Base-by-base conservation (phyloP, 2,113 vertebrate species). In the Setophaga coronata region DNA sequence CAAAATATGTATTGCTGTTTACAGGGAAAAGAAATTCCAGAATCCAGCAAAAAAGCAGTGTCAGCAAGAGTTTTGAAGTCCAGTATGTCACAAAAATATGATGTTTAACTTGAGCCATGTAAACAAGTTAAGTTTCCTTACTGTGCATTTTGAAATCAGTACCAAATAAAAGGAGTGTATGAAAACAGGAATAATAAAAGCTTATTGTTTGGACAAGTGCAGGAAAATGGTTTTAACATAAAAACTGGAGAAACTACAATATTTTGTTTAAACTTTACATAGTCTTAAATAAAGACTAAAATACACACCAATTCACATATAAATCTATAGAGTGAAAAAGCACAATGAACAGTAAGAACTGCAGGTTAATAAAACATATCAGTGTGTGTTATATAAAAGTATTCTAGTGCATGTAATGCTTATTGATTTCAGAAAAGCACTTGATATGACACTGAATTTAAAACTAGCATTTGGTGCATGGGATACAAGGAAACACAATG, bases 381-480 rank as follows among this genome's bases (percentile, higher is more conserved):
- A 78, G 47, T 47, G 11, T 51, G 31, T 69, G 34, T 50, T 88
- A 77, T 9, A 62, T 7, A 69, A 85, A 94, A 73, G 56, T 50
- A 73, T 81, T 73, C 78, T 38, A 43, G 79, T 36, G 76, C 38
- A 64, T 21, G 21, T 70, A 94, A 95, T 60, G 50, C 20, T 47
- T 85, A 96, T 71, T 81, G 88, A 97, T 94, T 88, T 70, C 60
- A 89, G 82, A 56, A 81, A 76, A 94, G 40, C 43, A 45, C 29
- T 86, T 66, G 67, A n/a, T 81, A 60, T 5, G 13, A 83, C 42
- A 70, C 34, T 73, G 76, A 91, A 53, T 73, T 88, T 60, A 76
- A 93, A 86, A 88, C 15, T 23, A 72, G 34, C 24, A 69, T 73
- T 80, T 69, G 42, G 14, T 82, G 42, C 45, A 69, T 31, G 67